Percentiles rank a stretch among this genome's conserved stretches.
phyloP scores from a whole-genome alignment of 2,113 vertebrate species.

The Toxotes chatareus region DNA sequence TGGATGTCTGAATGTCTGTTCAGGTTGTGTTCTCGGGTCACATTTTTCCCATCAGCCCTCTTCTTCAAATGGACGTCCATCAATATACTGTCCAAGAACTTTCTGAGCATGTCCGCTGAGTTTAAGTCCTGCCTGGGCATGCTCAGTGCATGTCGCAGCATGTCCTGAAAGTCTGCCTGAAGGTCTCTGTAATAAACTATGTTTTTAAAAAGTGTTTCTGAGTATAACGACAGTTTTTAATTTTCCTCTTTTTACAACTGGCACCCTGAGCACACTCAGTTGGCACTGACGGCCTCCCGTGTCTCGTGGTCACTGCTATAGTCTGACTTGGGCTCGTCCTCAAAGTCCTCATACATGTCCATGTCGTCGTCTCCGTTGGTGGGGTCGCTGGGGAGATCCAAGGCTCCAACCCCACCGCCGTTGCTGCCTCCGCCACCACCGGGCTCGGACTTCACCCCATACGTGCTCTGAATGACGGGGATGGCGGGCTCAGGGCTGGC shows the following conservation, averaged over 20 bases:
- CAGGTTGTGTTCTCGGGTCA: constrained; percentile 29
- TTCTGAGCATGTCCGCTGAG: constrained; percentile 44
- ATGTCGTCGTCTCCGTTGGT: constrained; percentile 95
- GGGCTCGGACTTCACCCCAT: constrained; percentile 91
- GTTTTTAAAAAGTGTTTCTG: constrained; percentile 60
- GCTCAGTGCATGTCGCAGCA: constrained; percentile 37
- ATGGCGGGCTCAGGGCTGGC: constrained; percentile 96
- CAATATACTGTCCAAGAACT: constrained; percentile 8
- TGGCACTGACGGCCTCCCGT: constrained; percentile 93
- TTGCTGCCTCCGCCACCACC: constrained; percentile 44
- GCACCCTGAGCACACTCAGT: constrained; percentile 83
- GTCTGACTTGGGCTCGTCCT: constrained; percentile 99
- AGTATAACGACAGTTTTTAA: constrained; percentile 36
- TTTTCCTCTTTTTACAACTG: constrained; percentile 20
- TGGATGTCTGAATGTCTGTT: constrained; percentile 36
- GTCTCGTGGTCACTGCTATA: constrained; percentile 98
- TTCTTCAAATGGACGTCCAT: constrained; percentile 35
- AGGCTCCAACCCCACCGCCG: constrained; percentile 69
- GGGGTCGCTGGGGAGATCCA: constrained; percentile 88
- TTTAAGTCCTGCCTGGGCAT: constrained; percentile 31
- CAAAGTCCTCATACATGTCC: constrained; percentile 99
- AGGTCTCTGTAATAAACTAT: constrained; percentile 66
- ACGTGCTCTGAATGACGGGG: constrained; percentile 98
- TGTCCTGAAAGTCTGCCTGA: constrained; percentile 54
- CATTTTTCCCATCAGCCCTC: constrained; percentile 16